These are phyloP conservation scores for Scolopax rusticola DNA, from an alignment of 2,797 vertebrate genomes.

Conservation along the genomic window DNA sequence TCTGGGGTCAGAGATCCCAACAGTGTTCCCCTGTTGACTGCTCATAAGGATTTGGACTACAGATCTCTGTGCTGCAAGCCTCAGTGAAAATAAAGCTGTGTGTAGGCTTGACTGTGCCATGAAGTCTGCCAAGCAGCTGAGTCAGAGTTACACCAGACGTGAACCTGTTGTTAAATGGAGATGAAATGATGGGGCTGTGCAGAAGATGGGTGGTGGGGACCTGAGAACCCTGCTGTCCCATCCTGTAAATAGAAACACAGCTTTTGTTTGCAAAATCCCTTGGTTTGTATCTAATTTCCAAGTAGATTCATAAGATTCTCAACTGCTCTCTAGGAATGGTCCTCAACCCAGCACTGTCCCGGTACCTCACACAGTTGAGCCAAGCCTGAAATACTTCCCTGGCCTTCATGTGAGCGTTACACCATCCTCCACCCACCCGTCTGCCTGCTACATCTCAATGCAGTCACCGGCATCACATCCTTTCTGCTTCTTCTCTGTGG, in stretches of 20 bases:
- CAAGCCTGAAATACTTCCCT: neutral
- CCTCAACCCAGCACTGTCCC: neutral
- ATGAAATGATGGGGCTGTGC: neutral
- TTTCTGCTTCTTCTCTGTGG: neutral
- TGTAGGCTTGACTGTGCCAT: neutral
- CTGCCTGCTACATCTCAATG: neutral
- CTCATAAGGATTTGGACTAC: neutral
- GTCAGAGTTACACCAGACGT: neutral
- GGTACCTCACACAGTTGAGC: neutral
- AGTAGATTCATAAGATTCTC: neutral
- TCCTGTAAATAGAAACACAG: neutral
- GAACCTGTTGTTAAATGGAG: conserved; percentile 22
- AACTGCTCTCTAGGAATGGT: neutral
- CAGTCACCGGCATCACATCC: neutral
- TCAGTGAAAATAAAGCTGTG: neutral
- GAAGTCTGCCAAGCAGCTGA: neutral
- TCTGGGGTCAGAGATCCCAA: neutral
- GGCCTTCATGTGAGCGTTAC: neutral
- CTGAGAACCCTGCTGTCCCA: neutral
- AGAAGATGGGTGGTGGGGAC: neutral
- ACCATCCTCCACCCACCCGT: neutral
- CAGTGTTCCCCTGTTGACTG: neutral
- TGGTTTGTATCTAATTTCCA: neutral
- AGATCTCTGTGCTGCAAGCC: neutral
- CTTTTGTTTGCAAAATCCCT: neutral